Percentiles rank a stretch among this genome's conserved stretches.
phyloP scores from a whole-genome alignment of 2,113 vertebrate species.

The Climacteris rufus region DNA sequence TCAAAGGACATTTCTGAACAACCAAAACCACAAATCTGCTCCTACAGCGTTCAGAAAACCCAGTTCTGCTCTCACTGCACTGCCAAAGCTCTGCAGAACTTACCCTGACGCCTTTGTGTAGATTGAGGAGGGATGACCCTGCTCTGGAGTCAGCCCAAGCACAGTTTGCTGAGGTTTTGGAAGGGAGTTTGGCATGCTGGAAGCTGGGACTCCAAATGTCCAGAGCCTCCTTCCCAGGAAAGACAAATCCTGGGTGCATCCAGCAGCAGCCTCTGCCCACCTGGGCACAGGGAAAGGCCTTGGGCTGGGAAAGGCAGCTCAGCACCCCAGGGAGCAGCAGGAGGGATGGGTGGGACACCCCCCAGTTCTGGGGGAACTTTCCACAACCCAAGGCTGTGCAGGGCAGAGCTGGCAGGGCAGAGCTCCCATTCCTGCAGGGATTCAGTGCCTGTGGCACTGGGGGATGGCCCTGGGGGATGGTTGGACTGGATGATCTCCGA shows the following conservation, averaged over 20 bases:
- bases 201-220: neutral
- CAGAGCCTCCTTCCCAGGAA: neutral
- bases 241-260: neutral
- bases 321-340: too few relatives aligned
- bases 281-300: neutral
- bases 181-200: neutral
- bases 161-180: neutral
- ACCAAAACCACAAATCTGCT: neutral
- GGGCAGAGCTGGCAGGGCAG: neutral
- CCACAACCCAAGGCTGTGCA: neutral
- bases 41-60: neutral
- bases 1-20: neutral
- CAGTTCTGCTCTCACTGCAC: neutral
- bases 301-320: neutral
- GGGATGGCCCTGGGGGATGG: neutral
- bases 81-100: neutral
- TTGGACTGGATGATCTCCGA: neutral
- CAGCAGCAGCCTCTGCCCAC: neutral
- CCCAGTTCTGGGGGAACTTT: fast-evolving
- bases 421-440: neutral
- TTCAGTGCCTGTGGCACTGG: neutral
- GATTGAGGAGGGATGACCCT: neutral
- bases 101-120: neutral
- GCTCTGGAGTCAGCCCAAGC: neutral
- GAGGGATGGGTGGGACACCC: too few relatives aligned